Percentiles rank a stretch among this genome's conserved stretches.
These are phyloP conservation scores for Gyps fulvus DNA, from an alignment of 2,113 vertebrate species.

Conservation along the genomic window DNA sequence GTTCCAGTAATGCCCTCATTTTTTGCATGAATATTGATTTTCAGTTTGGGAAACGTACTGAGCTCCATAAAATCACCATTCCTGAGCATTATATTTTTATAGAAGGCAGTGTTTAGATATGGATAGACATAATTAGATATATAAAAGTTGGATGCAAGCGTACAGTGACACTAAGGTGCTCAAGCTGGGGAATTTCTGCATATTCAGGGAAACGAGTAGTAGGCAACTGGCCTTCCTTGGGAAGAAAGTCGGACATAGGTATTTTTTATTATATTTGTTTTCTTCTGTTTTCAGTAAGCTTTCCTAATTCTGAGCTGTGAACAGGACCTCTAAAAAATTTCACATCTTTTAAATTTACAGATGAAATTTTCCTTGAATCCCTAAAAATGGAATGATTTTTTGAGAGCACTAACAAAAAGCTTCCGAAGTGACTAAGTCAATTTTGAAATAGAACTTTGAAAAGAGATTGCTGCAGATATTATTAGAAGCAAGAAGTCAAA, in stretches of 20 bases:
- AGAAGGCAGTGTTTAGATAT: not conserved
- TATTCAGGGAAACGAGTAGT: not conserved
- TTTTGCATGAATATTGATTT: not conserved
- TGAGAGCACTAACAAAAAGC: not conserved
- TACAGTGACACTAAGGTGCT: not conserved
- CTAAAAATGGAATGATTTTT: not conserved
- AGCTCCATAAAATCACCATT: not conserved
- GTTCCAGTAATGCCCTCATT: not conserved
- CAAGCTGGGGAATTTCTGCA: not conserved
- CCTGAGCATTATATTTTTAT: not conserved
- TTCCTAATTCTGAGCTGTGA: not conserved
- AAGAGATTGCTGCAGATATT: not conserved
- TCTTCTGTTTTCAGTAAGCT: not conserved
- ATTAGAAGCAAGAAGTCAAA: not conserved
- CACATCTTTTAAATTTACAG: not conserved
- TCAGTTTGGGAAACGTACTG: not conserved
- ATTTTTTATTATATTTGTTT: not conserved
- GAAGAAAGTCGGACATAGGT: not conserved
- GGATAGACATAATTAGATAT: not conserved
- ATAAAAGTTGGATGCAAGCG: not conserved
- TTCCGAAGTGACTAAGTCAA: not conserved
- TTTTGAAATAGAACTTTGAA: not conserved
- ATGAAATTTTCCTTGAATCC: not conserved
- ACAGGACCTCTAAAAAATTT: not conserved
- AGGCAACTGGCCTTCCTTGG: not conserved